These are phyloP conservation scores for Mesembrinibis cayennensis DNA, from an alignment of 2,113 vertebrate species.

Conservation along the genomic window DNA sequence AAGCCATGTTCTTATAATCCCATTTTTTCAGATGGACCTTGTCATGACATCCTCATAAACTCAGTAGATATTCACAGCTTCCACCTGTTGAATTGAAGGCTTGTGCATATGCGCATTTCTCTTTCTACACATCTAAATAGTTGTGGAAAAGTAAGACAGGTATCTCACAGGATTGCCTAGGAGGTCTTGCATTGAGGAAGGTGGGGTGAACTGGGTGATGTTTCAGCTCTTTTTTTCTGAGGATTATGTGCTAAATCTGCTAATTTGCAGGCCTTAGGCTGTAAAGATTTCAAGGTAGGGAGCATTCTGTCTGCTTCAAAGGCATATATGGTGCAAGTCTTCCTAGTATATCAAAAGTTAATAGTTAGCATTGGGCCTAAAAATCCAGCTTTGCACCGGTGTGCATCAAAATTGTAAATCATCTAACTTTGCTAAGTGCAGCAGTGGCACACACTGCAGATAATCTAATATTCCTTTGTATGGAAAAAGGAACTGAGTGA, in stretches of 20 bases:
- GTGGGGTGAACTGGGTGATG: background rate
- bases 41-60: background rate
- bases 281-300: background rate
- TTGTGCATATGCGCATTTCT: background rate
- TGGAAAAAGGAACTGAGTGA: background rate
- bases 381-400: background rate
- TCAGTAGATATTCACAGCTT: background rate
- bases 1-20: background rate
- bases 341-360: background rate
- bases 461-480: background rate
- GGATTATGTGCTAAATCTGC: background rate
- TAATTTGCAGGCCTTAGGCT: background rate
- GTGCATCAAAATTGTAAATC: background rate
- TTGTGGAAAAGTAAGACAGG: background rate
- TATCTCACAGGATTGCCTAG: background rate
- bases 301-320: background rate
- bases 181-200: background rate
- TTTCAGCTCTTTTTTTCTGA: background rate
- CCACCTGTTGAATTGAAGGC: background rate
- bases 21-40: background rate
- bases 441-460: background rate
- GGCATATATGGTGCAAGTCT: background rate
- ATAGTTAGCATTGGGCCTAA: background rate
- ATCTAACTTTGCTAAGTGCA: background rate
- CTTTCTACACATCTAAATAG: background rate